Evolutionary conservation across 2,888 invertebrate genomes (phyloP).

Genomic region (Drosophila glabriapex): DNA sequence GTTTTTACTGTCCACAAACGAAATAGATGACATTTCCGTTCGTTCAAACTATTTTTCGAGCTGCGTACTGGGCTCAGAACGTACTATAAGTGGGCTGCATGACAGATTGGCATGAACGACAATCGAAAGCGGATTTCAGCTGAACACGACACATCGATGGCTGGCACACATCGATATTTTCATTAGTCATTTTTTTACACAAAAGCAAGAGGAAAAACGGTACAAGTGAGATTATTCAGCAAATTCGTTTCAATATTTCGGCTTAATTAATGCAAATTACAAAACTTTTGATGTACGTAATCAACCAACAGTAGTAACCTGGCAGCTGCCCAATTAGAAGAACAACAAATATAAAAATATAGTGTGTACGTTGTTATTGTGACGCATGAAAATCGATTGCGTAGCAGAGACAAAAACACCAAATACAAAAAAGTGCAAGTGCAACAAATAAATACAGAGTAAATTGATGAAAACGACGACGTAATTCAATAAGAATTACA

Average conservation of each 20-base stretch:
- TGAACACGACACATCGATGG: constrained; percentile 24
- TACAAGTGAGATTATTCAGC: constrained; percentile 43
- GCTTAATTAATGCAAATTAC: constrained; percentile 51
- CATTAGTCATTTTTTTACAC: constrained; percentile 66
- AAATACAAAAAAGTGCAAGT: constrained; percentile 50
- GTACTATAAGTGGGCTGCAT: neutral
- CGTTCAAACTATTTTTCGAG: neutral
- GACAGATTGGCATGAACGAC: neutral
- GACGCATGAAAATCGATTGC: constrained; percentile 72
- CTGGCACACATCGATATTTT: constrained; percentile 34
- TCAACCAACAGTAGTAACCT: constrained; percentile 5
- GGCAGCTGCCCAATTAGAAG: constrained; percentile 18
- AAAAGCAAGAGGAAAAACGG: constrained; percentile 51
- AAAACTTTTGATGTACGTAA: constrained; percentile 30
- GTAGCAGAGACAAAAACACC: constrained; percentile 47
- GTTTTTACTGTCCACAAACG: neutral
- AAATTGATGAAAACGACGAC: constrained; percentile 34
- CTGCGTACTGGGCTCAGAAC: neutral
- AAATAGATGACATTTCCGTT: neutral
- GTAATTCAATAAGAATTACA: constrained; percentile 32
- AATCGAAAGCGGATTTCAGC: neutral
- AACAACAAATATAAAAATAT: constrained; percentile 16
- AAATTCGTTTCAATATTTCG: constrained; percentile 40
- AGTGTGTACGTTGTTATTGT: constrained; percentile 26
- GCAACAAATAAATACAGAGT: constrained; percentile 16